phyloP scores from a whole-genome alignment of 2,797 vertebrate species.

The Eulemur albifrons region DNA sequence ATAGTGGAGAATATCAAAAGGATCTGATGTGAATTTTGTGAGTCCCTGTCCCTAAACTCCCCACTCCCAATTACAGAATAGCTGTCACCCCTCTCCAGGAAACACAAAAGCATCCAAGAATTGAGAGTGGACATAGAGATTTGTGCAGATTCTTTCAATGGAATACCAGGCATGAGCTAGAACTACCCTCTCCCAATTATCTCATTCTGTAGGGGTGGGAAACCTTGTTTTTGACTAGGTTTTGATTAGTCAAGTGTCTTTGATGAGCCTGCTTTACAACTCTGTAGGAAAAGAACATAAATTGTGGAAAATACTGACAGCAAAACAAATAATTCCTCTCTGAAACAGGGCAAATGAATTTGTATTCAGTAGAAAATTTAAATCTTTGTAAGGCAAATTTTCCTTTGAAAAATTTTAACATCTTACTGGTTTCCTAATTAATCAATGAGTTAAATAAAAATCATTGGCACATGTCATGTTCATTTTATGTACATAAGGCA shows the following conservation, averaged over 20 bases:
- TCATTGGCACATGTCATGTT: background rate
- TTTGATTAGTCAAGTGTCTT: background rate
- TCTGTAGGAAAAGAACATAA: background rate
- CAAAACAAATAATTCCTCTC: background rate
- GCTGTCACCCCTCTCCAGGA: background rate
- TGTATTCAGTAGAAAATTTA: background rate
- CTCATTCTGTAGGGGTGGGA: background rate
- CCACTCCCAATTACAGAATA: background rate
- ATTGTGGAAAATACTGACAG: background rate
- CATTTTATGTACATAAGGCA: background rate
- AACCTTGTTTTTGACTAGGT: background rate
- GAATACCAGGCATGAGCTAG: background rate
- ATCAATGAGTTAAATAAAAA: background rate
- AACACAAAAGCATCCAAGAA: background rate
- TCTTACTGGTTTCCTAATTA: background rate
- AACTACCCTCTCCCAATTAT: too few species aligned
- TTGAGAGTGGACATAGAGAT: background rate
- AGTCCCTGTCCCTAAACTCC: background rate
- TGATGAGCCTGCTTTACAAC: background rate
- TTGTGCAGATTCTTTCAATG: background rate
- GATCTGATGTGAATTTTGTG: background rate
- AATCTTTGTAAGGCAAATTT: background rate
- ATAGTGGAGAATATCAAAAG: background rate
- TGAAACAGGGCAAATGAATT: background rate
- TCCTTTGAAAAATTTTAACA: conserved; percentile 31